Base-by-base conservation (phyloP, 1,140 invertebrate genomes). In the Drosophila rhopaloa region DNA sequence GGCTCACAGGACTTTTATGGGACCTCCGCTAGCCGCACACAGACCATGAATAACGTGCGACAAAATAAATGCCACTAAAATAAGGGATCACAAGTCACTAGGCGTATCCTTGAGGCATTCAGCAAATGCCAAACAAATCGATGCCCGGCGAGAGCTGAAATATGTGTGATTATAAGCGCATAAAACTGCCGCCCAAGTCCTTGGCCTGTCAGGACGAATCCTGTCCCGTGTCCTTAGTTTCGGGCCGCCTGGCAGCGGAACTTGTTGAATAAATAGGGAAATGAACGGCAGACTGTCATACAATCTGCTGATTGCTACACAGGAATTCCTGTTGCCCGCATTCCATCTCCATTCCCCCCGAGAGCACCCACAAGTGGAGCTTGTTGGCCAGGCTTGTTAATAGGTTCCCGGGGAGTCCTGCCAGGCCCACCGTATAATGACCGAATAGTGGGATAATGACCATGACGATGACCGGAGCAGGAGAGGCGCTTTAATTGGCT, bases 181-280 rank as follows among this genome's bases (percentile, higher is more conserved):
- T 88, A 86, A 88, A 88, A 67, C 53, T 57, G 60, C 53, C 59
- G 58, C 27, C 47, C 29, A 13, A 53, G 61, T 78, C 62, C 74
- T 63, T 82, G 66, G 59, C 38, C 58, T 79, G 81, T 65, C 76
- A 59, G 43, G 14, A 51, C 46, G 58, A 51, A 59, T 76, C 56
- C 60, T 32, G 29, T 76, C 56, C 60, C 8, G 7, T 66, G 72
- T 41, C 46, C 43, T 14, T 67, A 60, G 75, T 83, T 76, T 85
- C 32, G 77, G 58, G 50, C 48, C 55, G 46, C 51, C 57, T 51
- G 35, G 10, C 24, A 56, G 32, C 76, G 83, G 79, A 88, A 88
- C 84, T 88, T 88, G 83, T 88, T 88, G 79, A 88, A 88, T 88
- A 89, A 88, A 88, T 83, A 89, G 86, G 83, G 84, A 88, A 88